Conservation (phyloP, 2,797 vertebrate genomes). For the Brotogeris chrysoptera region DNA sequence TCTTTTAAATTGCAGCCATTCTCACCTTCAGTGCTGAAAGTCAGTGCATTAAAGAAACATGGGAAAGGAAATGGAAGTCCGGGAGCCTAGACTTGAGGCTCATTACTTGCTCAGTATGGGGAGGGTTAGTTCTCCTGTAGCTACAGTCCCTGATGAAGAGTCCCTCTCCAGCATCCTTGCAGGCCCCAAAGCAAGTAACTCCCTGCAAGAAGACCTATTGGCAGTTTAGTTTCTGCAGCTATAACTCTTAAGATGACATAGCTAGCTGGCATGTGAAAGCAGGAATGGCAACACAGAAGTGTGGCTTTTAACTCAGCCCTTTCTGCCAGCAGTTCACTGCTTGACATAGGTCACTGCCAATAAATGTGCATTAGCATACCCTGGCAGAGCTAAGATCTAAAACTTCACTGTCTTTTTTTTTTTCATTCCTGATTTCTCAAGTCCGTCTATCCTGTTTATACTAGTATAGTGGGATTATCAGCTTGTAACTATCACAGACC, state of each 20-base stretch:
- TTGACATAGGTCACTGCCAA: background rate
- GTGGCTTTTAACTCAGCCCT: background rate
- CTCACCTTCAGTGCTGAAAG: background rate
- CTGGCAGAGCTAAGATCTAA: background rate
- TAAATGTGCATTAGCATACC: background rate
- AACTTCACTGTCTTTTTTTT: background rate
- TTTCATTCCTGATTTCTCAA: background rate
- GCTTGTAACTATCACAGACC: background rate
- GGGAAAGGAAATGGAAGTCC: background rate
- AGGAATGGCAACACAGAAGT: background rate
- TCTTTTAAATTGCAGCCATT: background rate
- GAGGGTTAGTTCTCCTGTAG: background rate
- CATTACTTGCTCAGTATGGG: background rate
- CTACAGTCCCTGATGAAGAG: background rate
- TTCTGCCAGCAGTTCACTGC: background rate
- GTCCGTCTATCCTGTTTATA: background rate
- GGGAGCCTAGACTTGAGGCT: background rate
- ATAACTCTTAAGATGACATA: background rate
- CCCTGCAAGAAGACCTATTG: background rate
- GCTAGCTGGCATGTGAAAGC: background rate
- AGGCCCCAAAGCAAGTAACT: background rate
- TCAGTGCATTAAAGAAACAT: background rate
- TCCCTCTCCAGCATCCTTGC: background rate
- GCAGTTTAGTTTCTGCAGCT: background rate
- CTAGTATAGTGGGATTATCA: background rate